phyloP scores from a whole-genome alignment of 2,888 invertebrate genomes.

The Melikaiella ostensackeni region DNA sequence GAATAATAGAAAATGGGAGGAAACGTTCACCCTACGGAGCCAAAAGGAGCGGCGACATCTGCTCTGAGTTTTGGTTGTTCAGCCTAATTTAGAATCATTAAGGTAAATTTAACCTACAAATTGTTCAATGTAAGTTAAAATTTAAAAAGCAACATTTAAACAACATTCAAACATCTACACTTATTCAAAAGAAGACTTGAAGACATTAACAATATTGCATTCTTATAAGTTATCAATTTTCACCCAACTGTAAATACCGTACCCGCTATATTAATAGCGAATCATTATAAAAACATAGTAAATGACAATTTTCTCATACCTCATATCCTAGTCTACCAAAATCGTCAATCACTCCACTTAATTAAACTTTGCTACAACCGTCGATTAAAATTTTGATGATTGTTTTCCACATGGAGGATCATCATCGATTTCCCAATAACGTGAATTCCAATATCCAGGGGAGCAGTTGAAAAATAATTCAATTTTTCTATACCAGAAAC shows the following conservation, averaged over 20 bases:
- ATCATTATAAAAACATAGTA: not conserved
- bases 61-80: no score
- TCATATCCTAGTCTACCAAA: not conserved
- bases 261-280: not conserved
- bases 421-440: slow-evolving; percentile 15
- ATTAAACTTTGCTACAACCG: slow-evolving; percentile 19
- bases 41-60: no score
- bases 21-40: no score
- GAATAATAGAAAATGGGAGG: no score
- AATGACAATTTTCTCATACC: not conserved
- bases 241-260: no score
- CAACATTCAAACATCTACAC: no score
- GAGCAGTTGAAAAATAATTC: not conserved
- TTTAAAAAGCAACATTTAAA: no score
- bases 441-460: not conserved
- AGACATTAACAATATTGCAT: not conserved
- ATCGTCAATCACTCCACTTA: slow-evolving; percentile 20
- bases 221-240: not conserved
- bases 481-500: not conserved
- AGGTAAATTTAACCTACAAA: no score
- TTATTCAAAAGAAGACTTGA: no score
- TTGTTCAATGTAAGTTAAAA: no score
- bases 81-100: no score
- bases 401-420: slow-evolving; percentile 16
- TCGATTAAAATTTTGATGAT: slow-evolving; percentile 29